These are phyloP conservation scores for Pantelozetes paolii DNA, from an alignment of 2,888 invertebrate genomes.

Conservation along the genomic window DNA sequence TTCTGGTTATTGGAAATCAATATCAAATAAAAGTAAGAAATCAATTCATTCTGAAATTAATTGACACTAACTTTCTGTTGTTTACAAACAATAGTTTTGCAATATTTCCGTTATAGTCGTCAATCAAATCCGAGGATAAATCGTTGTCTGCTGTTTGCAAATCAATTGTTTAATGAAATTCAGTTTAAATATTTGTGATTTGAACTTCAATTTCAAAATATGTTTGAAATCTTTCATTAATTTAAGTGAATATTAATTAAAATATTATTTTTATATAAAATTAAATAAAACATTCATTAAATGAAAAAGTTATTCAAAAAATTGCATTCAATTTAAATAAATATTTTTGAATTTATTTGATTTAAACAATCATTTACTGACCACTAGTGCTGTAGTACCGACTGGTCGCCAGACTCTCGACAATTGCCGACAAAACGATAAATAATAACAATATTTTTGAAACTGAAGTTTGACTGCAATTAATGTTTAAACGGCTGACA, in stretches of 20 bases:
- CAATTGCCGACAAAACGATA: not conserved
- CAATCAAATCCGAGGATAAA: not conserved
- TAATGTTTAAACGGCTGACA: not conserved
- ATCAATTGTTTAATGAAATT: too few relatives aligned
- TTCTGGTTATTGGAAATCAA: not conserved
- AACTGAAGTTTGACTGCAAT: not conserved
- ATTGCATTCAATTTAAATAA: not conserved
- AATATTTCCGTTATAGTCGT: constrained; percentile 24
- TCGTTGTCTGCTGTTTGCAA: constrained; percentile 16
- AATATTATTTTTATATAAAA: too few relatives aligned
- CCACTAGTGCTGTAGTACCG: constrained; percentile 29
- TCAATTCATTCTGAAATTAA: not conserved
- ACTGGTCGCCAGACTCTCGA: constrained; percentile 20
- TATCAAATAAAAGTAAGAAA: not conserved
- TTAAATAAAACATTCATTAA: too few relatives aligned
- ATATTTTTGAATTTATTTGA: not conserved
- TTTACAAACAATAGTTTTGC: constrained; percentile 25
- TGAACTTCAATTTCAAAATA: too few relatives aligned
- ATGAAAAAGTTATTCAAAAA: not conserved
- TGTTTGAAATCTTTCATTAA: too few relatives aligned
- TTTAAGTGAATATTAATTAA: too few relatives aligned
- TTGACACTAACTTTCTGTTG: constrained; percentile 14
- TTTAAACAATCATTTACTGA: not conserved
- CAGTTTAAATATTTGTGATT: too few relatives aligned
- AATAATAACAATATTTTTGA: constrained; percentile 6